Evolutionary conservation across 1,140 invertebrate genomes (phyloP).

Genomic region (Hestina assimilis): DNA sequence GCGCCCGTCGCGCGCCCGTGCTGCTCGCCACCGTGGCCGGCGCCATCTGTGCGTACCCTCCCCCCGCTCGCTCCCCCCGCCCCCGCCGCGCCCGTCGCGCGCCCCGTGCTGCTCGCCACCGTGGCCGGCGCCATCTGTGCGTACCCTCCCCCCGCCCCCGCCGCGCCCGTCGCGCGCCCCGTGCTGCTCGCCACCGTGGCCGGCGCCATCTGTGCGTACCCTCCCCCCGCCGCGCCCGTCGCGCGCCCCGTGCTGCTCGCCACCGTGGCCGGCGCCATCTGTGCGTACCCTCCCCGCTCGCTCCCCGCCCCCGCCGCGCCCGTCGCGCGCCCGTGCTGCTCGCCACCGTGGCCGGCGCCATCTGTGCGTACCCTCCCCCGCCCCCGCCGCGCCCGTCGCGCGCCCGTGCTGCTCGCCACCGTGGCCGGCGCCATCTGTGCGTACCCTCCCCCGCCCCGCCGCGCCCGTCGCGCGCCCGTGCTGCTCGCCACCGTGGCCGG

Average conservation of each 20-base stretch:
- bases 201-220: constrained; percentile 96
- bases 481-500: constrained; percentile 81
- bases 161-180: constrained; percentile 89
- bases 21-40: constrained; percentile 81
- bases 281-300: constrained; percentile 34
- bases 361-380: too few species aligned
- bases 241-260: constrained; percentile 90
- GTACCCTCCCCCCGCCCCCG: constrained; percentile 86
- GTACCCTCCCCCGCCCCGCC: constrained; percentile 93
- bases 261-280: constrained; percentile 59
- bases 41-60: constrained; percentile 48
- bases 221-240: constrained; percentile 90
- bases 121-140: constrained; percentile 60
- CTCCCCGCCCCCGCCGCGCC: constrained; percentile 91
- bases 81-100: constrained; percentile 88
- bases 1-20: constrained; percentile 91
- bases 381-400: constrained; percentile 89
- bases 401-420: constrained; percentile 89
- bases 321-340: constrained; percentile 98
- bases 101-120: constrained; percentile 88
- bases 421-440: constrained; percentile 92
- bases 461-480: constrained; percentile 91
- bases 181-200: constrained; percentile 83
- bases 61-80: constrained; percentile 86
- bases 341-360: too few species aligned